Conservation (phyloP, 2,113 vertebrate species). For the Paramormyrops kingsleyae region DNA sequence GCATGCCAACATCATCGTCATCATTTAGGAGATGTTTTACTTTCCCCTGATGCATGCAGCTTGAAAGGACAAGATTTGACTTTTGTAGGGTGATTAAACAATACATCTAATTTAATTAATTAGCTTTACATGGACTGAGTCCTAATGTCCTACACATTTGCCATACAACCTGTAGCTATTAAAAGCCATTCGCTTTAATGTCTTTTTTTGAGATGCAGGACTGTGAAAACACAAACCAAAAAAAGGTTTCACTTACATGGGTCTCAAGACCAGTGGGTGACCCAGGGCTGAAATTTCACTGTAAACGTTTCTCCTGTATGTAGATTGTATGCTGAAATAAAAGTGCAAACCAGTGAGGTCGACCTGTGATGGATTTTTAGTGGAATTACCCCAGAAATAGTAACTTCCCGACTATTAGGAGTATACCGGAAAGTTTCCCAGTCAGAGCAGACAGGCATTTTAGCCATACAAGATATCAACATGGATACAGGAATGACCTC, state of each 20-base stretch:
- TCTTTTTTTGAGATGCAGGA: background rate
- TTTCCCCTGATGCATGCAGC: background rate
- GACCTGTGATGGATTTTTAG: background rate
- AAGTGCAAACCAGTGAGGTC: background rate
- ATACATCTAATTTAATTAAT: background rate
- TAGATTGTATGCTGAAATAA: background rate
- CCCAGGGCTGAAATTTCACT: background rate
- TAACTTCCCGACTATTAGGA: background rate
- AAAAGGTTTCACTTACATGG: background rate
- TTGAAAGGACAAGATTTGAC: background rate
- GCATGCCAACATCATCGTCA: background rate
- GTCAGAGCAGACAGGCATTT: background rate
- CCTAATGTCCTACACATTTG: background rate
- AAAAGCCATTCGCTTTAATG: background rate
- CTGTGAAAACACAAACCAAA: background rate
- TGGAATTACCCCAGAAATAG: background rate
- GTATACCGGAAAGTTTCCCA: background rate
- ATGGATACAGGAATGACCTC: background rate
- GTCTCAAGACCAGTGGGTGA: background rate
- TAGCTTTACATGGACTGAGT: background rate
- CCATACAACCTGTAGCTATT: background rate
- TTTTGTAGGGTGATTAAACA: background rate
- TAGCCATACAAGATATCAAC: background rate
- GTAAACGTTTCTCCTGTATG: background rate
- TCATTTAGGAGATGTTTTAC: background rate